Percentiles rank a stretch among this genome's conserved stretches.
phyloP scores from a whole-genome alignment of 1,140 invertebrate genomes.

The Drosophila lini region DNA sequence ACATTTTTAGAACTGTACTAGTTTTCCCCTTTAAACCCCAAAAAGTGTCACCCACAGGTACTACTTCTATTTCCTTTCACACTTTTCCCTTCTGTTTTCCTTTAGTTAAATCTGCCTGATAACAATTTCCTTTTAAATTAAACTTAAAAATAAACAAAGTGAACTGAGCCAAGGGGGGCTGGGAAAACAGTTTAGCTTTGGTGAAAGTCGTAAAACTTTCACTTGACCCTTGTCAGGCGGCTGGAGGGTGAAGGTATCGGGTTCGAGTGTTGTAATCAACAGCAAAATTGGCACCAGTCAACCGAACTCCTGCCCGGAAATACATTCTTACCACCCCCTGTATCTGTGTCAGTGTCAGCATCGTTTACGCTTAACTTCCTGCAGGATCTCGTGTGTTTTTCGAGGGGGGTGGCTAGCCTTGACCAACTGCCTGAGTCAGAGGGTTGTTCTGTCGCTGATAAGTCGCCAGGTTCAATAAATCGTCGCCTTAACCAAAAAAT shows the following conservation, averaged over 20 bases:
- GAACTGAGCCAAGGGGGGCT: conserved; percentile 19
- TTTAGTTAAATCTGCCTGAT: conserved; percentile 50
- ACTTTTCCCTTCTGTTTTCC: conserved; percentile 3
- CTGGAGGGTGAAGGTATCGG: conserved; percentile 37
- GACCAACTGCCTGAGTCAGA: conserved; percentile 58
- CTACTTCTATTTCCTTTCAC: conserved; percentile 16
- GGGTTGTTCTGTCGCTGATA: conserved; percentile 62
- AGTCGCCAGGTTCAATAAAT: conserved; percentile 71
- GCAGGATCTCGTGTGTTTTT: conserved; percentile 28
- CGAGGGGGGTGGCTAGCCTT: conserved; percentile 40
- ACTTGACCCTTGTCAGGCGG: conserved; percentile 72
- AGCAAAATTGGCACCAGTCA: conserved; percentile 76
- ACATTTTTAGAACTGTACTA: not conserved
- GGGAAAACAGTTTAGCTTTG: conserved; percentile 56
- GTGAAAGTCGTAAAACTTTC: conserved; percentile 68
- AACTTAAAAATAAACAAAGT: conserved; percentile 75
- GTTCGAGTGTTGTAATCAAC: conserved; percentile 69
- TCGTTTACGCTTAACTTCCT: conserved; percentile 63
- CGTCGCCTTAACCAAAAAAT: conserved; percentile 51
- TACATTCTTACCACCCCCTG: not conserved
- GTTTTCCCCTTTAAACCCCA: not conserved
- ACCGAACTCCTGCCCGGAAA: conserved; percentile 19
- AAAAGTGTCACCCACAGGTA: conserved; percentile 2
- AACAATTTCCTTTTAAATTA: conserved; percentile 74
- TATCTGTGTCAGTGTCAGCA: conserved; percentile 69